Percentiles rank a stretch among this genome's conserved stretches.
Conservation (phyloP, 1,140 invertebrate genomes). For the Diplogasteroides magnus region DNA sequence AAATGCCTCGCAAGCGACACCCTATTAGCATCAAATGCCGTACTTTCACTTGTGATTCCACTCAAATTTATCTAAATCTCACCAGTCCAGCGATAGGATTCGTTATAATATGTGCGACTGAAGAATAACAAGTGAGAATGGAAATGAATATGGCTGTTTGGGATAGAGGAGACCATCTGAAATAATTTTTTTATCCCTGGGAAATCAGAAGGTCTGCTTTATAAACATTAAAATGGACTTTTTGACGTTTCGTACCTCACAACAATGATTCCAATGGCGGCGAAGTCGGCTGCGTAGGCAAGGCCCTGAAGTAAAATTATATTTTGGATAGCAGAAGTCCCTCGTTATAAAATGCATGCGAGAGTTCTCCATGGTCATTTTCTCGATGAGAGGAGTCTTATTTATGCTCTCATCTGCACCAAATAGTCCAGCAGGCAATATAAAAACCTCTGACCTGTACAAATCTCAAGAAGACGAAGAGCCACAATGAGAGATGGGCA, state of each 20-base stretch:
- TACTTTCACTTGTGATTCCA: too few species aligned
- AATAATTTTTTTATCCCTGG: too few species aligned
- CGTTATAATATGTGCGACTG: constrained; percentile 19
- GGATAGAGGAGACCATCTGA: constrained; percentile 28
- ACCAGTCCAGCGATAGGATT: constrained; percentile 31
- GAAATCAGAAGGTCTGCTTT: too few species aligned
- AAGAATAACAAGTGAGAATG: constrained; percentile 19
- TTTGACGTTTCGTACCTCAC: background rate
- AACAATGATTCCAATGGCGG: background rate
- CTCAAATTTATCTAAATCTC: too few species aligned
- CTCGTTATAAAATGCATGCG: background rate
- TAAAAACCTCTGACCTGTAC: too few species aligned
- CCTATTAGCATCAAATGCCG: too few species aligned
- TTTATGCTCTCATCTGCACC: too few species aligned
- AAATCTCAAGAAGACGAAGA: constrained; percentile 19
- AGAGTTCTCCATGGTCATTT: background rate
- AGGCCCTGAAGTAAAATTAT: background rate
- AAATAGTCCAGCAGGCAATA: too few species aligned
- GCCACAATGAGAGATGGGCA: constrained; percentile 6
- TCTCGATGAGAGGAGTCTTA: too few species aligned
- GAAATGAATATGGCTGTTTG: constrained; percentile 28
- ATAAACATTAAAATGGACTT: background rate
- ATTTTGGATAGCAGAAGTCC: too few species aligned
- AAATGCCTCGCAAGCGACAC: too few species aligned
- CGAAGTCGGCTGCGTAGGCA: background rate